Conservation (phyloP, 2,797 vertebrate genomes). For the Acestrorhynchus altus region DNA sequence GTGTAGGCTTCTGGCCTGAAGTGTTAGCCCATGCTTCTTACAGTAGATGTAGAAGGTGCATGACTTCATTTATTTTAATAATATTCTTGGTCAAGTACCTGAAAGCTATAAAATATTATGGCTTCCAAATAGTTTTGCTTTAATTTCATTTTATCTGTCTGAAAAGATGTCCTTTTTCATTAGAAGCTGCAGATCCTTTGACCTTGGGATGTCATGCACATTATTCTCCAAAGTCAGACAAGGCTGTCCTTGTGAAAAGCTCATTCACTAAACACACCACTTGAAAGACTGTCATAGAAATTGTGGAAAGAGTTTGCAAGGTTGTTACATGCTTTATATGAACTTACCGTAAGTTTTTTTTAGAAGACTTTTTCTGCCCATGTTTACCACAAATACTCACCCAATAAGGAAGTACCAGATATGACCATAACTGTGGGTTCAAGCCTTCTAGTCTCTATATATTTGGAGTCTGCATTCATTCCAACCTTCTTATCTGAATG, state of each 20-base stretch:
- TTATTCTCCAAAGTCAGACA: constrained; percentile 26
- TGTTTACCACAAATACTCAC: not conserved
- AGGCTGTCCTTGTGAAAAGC: constrained; percentile 7
- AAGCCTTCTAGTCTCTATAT: not conserved
- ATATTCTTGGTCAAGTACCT: not conserved
- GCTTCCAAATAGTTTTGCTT: not conserved
- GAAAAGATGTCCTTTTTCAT: constrained; percentile 8
- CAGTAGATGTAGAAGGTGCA: not conserved
- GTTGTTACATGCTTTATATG: not conserved
- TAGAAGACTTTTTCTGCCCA: not conserved
- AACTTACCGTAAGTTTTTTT: constrained; percentile 17
- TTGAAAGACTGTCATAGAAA: constrained; percentile 16
- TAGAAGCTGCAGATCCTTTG: constrained; percentile 29
- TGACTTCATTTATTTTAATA: not conserved
- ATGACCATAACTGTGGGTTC: not conserved
- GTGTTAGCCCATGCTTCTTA: too few relatives aligned
- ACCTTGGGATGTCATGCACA: constrained; percentile 14
- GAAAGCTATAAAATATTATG: not conserved
- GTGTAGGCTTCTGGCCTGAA: too few relatives aligned
- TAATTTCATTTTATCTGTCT: not conserved
- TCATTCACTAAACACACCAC: constrained; percentile 6
- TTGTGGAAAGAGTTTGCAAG: not conserved
- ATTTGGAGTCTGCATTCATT: not conserved
- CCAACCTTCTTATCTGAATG: constrained; percentile 32
- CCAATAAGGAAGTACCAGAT: not conserved